A percentile compares a stretch with the other conserved stretches of the same genome.
Conservation (phyloP, 2,113 vertebrate species). For the Aplodontia rufa region DNA sequence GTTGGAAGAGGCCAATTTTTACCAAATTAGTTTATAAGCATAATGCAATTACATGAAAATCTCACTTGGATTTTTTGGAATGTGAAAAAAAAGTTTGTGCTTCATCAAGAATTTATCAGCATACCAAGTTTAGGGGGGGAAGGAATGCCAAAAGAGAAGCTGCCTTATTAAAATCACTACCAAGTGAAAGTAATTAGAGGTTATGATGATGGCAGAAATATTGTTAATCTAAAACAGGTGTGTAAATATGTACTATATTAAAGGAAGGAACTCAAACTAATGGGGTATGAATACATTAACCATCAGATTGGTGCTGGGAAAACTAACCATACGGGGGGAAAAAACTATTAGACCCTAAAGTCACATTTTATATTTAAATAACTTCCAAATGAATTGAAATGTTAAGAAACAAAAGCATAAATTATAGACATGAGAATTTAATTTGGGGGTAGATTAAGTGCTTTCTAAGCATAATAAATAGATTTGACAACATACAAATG, state of each 20-base stretch:
- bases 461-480: slow-evolving; percentile 17
- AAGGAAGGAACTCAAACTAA: not conserved
- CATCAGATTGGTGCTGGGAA: not conserved
- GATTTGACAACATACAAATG: slow-evolving; percentile 29
- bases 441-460: not conserved
- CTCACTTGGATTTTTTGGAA: not conserved
- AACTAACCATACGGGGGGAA: not conserved
- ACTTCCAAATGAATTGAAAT: slow-evolving; percentile 37
- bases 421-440: slow-evolving; percentile 56
- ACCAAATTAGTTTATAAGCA: not conserved
- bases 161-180: not conserved
- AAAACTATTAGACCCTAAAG: not conserved
- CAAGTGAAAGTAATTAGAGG: not conserved
- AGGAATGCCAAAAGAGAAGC: not conserved
- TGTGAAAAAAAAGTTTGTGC: slow-evolving; percentile 37
- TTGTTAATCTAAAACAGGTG: not conserved
- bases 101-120: not conserved
- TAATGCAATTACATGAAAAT: not conserved
- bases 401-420: slow-evolving; percentile 30
- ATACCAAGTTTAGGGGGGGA: not conserved
- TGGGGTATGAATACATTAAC: not conserved
- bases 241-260: not conserved
- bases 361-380: slow-evolving; percentile 17
- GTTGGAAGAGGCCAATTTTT: not conserved
- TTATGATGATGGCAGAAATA: not conserved